phyloP scores from a whole-genome alignment of 2,888 invertebrate species.

The Hirtodrosophila alboralis region DNA sequence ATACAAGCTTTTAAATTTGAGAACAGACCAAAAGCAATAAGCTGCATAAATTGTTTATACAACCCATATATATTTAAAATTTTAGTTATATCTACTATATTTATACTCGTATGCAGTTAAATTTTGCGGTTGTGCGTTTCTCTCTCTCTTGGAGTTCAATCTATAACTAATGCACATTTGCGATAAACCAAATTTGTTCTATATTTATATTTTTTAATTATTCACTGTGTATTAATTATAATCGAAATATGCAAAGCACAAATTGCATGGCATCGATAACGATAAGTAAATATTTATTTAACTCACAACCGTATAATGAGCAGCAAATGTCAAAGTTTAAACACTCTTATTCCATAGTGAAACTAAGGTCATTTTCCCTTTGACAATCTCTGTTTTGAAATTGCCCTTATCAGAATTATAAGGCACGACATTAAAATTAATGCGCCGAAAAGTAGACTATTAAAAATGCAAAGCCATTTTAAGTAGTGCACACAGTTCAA shows the following conservation, averaged over 20 bases:
- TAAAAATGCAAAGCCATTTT: slow-evolving; percentile 65
- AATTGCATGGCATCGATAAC: slow-evolving; percentile 21
- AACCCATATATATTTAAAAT: too few species aligned
- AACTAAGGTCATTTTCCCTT: too few species aligned
- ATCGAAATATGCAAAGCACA: slow-evolving; percentile 21
- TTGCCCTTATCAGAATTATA: too few species aligned
- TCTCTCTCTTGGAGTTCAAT: not conserved
- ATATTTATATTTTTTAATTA: slow-evolving; percentile 15
- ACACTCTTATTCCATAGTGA: too few species aligned
- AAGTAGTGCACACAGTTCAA: slow-evolving; percentile 50
- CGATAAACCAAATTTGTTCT: slow-evolving; percentile 58
- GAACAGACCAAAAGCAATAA: slow-evolving; percentile 28
- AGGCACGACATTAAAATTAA: slow-evolving; percentile 67
- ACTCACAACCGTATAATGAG: slow-evolving; percentile 30
- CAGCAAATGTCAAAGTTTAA: slow-evolving; percentile 25
- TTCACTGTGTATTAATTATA: slow-evolving; percentile 18
- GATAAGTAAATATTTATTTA: slow-evolving; percentile 46
- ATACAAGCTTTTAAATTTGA: too few species aligned
- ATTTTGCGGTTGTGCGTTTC: too few species aligned
- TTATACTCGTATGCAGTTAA: too few species aligned
- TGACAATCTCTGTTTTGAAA: not conserved
- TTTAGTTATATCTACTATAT: too few species aligned
- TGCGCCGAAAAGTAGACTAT: slow-evolving; percentile 76
- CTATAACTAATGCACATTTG: slow-evolving; percentile 32
- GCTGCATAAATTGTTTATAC: slow-evolving; percentile 59